A percentile compares a stretch with the other conserved stretches of the same genome.
Conservation (phyloP, 2,888 invertebrate species). For the Tetranychus piercei region DNA sequence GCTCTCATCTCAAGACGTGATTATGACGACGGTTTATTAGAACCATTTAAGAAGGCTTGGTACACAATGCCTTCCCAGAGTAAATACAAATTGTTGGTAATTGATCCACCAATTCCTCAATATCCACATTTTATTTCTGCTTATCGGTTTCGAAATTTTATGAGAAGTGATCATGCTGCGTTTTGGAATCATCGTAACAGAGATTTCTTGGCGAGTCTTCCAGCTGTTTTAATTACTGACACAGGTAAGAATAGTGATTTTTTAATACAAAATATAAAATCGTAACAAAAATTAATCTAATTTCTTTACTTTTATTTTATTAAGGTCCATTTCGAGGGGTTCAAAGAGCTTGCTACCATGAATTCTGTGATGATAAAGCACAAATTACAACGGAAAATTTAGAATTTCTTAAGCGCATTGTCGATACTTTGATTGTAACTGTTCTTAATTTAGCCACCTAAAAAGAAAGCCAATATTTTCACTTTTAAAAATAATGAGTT, state of each 20-base stretch:
- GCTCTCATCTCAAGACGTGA: constrained; percentile 30
- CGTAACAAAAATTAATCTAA: background rate
- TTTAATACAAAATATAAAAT: background rate
- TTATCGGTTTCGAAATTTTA: constrained; percentile 27
- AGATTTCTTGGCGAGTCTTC: constrained; percentile 27
- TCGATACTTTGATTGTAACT: background rate
- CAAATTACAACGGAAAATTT: constrained; percentile 21
- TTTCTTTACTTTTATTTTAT: background rate
- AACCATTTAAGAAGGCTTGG: constrained; percentile 4
- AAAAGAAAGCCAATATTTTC: background rate
- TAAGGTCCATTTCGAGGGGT: constrained; percentile 26
- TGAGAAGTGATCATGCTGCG: constrained; percentile 32
- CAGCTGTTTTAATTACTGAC: constrained; percentile 32
- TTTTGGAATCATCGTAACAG: constrained; percentile 33
- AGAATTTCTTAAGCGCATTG: constrained; percentile 10
- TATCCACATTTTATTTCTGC: constrained; percentile 14
- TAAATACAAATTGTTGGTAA: constrained; percentile 4
- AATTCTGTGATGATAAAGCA: constrained; percentile 24
- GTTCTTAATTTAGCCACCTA: background rate
- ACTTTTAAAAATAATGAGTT: no score
- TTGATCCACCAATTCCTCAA: constrained; percentile 21
- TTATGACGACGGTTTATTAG: constrained; percentile 27
- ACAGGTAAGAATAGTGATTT: constrained; percentile 31
- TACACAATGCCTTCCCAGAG: background rate
- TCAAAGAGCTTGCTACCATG: constrained; percentile 26